Evolutionary conservation across 37 sponge, comb jelly and placozoan species (phyloP).

Genomic region (Ephydatia muelleri): DNA sequence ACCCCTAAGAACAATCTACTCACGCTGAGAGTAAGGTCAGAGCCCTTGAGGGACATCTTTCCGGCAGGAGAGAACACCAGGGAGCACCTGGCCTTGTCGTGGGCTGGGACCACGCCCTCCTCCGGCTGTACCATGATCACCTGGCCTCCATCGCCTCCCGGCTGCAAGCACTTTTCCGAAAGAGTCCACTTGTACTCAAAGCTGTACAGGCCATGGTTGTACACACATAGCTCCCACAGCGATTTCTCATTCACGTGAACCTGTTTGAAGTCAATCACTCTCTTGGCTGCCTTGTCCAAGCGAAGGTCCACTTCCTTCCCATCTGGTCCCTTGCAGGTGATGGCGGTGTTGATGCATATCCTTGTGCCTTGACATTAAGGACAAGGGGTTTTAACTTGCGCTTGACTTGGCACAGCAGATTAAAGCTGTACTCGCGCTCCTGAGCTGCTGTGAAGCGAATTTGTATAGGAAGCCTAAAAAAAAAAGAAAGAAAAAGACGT

Average conservation of each 20-base stretch:
- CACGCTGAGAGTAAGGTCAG: conserved; percentile 58
- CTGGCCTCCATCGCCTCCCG: conserved; percentile 10
- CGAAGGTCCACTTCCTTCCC: conserved; percentile 33
- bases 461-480: conserved; percentile 72
- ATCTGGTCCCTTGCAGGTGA: conserved; percentile 33
- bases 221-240: conserved; percentile 62
- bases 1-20: neutral
- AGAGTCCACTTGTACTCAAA: conserved; percentile 82
- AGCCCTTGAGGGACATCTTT: conserved; percentile 66
- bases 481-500: neutral
- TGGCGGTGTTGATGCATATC: conserved; percentile 67
- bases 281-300: conserved; percentile 15
- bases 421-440: conserved; percentile 81
- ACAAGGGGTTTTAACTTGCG: conserved; percentile 73
- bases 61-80: conserved; percentile 77
- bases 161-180: neutral
- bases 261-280: conserved; percentile 60
- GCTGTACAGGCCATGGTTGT: conserved; percentile 74
- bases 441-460: conserved; percentile 72
- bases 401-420: conserved; percentile 76
- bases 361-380: conserved; percentile 95
- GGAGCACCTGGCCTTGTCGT: conserved; percentile 47
- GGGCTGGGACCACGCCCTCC: conserved; percentile 63
- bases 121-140: conserved; percentile 63
- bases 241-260: conserved; percentile 86